Evolutionary conservation across 2,113 vertebrate genomes (phyloP), one percentile per base, ranked within the genome.

Genomic region (Verasper variegatus): DNA sequence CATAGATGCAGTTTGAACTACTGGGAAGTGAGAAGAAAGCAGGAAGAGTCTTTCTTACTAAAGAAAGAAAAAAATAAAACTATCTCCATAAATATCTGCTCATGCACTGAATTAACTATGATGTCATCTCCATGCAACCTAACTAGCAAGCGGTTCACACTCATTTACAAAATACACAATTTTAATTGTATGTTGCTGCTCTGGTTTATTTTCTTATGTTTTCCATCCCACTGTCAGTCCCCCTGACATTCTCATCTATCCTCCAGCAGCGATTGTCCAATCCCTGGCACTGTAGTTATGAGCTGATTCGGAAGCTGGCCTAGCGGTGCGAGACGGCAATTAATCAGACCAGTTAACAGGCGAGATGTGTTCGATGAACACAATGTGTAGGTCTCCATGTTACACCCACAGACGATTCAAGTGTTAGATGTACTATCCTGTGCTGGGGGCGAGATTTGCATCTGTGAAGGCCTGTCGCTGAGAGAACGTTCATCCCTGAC

Each of bases 331-430:
- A 74, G 76, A 89, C 51, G 52, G 74, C 71, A 80, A 87, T 91
- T 90, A 89, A 88, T 90, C 88, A 89, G 14, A 75, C 61, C 11
- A 45, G 73, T 77, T 88, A 89, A 88, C 64, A 83, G 61, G 56
- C 3, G 10, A 78, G 79, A 88, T 75, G 76, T 70, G 78, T 65
- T 42, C 42, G 69, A 84, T 73, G 68, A 84, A 80, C 77, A 83
- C 74, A 69, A 82, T 78, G 70, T 76, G 82, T 72, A 65, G 68
- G 63, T 84, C 59, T 79, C 69, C 49, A 23, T 74, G 70, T 80
- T 71, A 62, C 31, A 63, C 54, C 1, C 51, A 76, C 67, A 74
- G 85, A 81, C 70, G 56, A 62, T 45, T 78, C 14, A 57, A 58
- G 51, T 31, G 49, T 68, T 60, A 72, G 55, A 80, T 75, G 76